Evolutionary conservation across 2,113 vertebrate genomes (phyloP).

Genomic region (Arothron firmamentum): DNA sequence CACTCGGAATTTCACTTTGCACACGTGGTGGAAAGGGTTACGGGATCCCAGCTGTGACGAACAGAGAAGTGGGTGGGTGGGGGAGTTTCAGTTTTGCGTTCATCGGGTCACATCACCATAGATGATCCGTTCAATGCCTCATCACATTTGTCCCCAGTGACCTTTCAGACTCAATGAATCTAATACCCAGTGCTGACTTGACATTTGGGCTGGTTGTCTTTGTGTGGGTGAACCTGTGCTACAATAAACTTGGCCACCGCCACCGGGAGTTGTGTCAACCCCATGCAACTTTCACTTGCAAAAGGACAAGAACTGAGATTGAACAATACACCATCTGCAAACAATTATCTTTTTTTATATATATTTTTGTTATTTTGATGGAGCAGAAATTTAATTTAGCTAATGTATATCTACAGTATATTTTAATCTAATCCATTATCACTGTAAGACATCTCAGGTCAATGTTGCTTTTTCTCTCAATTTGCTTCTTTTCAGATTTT

Average conservation of each 20-base stretch:
- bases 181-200: conserved; percentile 52
- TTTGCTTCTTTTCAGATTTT: not conserved
- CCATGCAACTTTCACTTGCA: not conserved
- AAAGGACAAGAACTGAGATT: not conserved
- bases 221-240: conserved; percentile 38
- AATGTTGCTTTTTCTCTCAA: not conserved
- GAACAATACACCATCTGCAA: not conserved
- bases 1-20: too few species aligned
- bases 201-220: conserved; percentile 45
- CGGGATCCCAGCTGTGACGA: too few species aligned
- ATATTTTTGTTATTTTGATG: not conserved
- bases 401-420: too few species aligned
- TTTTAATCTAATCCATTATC: not conserved
- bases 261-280: not conserved
- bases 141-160: conserved; percentile 35
- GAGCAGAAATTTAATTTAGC: too few species aligned
- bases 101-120: not conserved
- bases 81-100: not conserved
- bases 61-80: not conserved
- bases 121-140: not conserved
- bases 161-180: conserved; percentile 32
- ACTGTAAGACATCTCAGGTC: not conserved
- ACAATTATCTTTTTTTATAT: too few species aligned
- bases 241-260: conserved; percentile 35
- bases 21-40: too few species aligned